Base-by-base conservation (phyloP, 1,140 invertebrate species). In the Radopholus similis region DNA sequence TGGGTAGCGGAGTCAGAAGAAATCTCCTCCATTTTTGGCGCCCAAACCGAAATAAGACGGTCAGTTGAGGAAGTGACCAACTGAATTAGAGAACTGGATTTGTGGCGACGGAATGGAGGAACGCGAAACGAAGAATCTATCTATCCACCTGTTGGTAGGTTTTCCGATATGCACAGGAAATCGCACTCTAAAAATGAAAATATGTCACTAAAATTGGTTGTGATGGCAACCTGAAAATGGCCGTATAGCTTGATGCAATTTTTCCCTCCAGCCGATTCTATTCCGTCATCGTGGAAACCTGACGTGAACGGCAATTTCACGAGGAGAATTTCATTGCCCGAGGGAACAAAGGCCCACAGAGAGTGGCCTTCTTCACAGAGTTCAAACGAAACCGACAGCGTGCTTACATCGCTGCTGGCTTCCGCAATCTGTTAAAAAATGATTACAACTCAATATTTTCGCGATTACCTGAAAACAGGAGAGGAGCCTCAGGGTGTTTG, bases 31-130 rank as follows among this genome's bases (percentile, higher is more conserved):
- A 64, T 64, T 26, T 49, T 13, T 65, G 63, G 63, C 13, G 38
- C 63, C 63, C 63, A 64, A 32, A 64, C 32, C 47, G 56, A 64
- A 64, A 64, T 18, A 32, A 56, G 40, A 4, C 63, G 63, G 18
- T 64, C 63, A 26, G 38, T 64, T 0, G 63, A 64, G 3, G 49
- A 64, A 3, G 63, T 64, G 28, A 64, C 30, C 4, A 62, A 21
- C 63, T 64, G 15, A 21, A 9, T 32, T 2, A 21, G n/a, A 18
- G 4, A 63, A 26, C 28, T n/a, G n/a, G n/a, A n/a, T n/a, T n/a
- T n/a, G n/a, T n/a, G n/a, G n/a, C n/a, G n/a, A n/a, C n/a, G n/a
- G n/a, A n/a, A n/a, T n/a, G n/a, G n/a, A 4, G 21, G 30, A 35
- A 35, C 51, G 23, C 23, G n/a, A 63, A 1, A 13, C 55, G 9